Conservation (phyloP, 2,888 invertebrate genomes). For the Yponomeuta cagnagella region DNA sequence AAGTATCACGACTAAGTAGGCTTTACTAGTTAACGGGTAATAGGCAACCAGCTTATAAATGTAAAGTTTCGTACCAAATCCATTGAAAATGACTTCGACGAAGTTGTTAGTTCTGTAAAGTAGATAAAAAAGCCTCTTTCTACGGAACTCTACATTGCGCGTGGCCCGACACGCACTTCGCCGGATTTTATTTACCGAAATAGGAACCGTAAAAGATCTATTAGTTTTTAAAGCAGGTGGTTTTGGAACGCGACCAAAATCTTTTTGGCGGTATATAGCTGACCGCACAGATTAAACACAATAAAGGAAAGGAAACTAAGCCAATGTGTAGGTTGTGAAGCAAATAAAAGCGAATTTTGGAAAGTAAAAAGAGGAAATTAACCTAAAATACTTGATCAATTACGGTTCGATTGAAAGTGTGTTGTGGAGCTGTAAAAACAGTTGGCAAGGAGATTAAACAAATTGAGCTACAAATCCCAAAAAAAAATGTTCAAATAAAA, state of each 20-base stretch:
- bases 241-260: not conserved
- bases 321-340: not conserved
- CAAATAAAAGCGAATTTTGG: not conserved
- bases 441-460: not conserved
- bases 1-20: too few relatives aligned
- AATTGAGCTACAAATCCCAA: not conserved
- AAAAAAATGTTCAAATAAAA: not conserved
- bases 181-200: constrained; percentile 23
- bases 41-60: too few relatives aligned
- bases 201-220: not conserved
- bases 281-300: not conserved
- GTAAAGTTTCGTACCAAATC: too few relatives aligned
- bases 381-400: not conserved
- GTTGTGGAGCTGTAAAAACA: not conserved
- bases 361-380: not conserved
- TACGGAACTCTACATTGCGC: too few relatives aligned
- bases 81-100: too few relatives aligned
- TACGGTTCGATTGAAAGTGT: not conserved
- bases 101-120: too few relatives aligned
- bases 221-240: not conserved
- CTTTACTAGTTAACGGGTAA: too few relatives aligned
- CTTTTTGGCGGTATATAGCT: not conserved
- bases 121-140: too few relatives aligned
- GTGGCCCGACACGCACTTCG: too few relatives aligned
- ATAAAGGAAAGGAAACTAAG: not conserved